Evolutionary conservation across 2,113 vertebrate species (phyloP).

Genomic region (Eira barbara): DNA sequence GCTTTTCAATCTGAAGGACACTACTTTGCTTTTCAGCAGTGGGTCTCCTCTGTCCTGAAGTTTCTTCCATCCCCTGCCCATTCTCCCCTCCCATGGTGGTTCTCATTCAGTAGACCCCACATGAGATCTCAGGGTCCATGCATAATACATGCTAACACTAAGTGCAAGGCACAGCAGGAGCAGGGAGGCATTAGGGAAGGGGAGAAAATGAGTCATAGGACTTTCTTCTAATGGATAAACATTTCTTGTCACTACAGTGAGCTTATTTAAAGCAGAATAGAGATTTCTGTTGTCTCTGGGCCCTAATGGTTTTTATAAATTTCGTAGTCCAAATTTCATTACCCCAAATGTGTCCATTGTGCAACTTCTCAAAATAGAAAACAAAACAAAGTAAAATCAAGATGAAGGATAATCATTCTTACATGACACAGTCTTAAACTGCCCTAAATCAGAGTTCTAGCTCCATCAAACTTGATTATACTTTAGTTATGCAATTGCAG

Average conservation of each 20-base stretch:
- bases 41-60: neutral
- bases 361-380: constrained; percentile 27
- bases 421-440: neutral
- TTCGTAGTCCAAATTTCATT: constrained; percentile 9
- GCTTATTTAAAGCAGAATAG: neutral
- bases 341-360: neutral
- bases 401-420: neutral
- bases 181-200: neutral
- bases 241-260: neutral
- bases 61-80: neutral
- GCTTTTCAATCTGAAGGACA: neutral
- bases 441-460: neutral
- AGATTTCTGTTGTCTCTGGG: neutral
- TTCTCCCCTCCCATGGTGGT: neutral
- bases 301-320: neutral
- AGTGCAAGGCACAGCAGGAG: no score
- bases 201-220: neutral
- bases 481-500: neutral
- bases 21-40: neutral
- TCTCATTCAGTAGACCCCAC: neutral
- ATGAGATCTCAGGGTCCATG: neutral
- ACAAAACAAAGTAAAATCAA: constrained; percentile 9
- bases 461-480: neutral
- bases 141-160: neutral
- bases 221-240: neutral